phyloP scores from a whole-genome alignment of 2,888 invertebrate species.

The Rhagium mordax region DNA sequence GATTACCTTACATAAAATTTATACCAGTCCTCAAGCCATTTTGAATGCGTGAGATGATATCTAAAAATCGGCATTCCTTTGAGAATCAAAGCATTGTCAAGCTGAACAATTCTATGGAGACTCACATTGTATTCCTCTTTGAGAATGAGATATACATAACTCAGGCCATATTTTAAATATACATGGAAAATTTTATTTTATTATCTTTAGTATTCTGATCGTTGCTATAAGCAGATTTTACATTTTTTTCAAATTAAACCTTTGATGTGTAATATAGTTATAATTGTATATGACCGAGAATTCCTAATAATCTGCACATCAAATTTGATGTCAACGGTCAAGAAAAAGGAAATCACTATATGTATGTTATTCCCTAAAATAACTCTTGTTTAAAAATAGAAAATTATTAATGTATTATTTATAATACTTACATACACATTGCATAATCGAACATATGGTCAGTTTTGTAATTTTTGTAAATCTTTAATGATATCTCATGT shows the following conservation, averaged over 20 bases:
- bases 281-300: too few relatives aligned
- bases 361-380: too few relatives aligned
- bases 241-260: too few relatives aligned
- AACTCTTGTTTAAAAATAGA: too few relatives aligned
- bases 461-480: too few relatives aligned
- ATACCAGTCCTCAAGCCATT: background rate
- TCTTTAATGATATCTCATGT: too few relatives aligned
- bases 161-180: background rate
- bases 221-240: background rate
- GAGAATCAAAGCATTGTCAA: slow-evolving; percentile 20
- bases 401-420: background rate
- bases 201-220: background rate
- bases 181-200: background rate
- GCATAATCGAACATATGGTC: too few relatives aligned
- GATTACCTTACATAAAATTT: background rate
- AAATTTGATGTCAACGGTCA: too few relatives aligned
- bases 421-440: too few relatives aligned
- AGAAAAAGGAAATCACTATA: too few relatives aligned
- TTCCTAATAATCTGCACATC: too few relatives aligned
- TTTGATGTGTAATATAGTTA: too few relatives aligned
- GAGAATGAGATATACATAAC: background rate
- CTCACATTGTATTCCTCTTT: slow-evolving; percentile 1
- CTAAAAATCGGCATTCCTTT: background rate
- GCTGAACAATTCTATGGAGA: background rate
- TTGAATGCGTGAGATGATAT: background rate